Base-by-base conservation (phyloP, 2,797 vertebrate species). In the Urophycis tenuis region DNA sequence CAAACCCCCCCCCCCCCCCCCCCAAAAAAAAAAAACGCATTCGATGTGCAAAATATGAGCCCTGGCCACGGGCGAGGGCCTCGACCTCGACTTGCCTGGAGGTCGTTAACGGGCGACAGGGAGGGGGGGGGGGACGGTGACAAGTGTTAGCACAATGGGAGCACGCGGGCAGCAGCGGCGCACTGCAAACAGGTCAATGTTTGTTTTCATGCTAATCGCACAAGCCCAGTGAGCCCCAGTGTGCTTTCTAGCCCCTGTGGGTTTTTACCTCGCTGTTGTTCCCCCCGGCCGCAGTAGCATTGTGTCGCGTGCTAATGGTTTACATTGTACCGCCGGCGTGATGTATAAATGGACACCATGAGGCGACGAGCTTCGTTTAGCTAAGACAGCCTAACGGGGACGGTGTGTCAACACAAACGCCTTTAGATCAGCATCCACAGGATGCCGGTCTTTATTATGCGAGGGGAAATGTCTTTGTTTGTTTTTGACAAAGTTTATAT, bases 321-420 rank as follows among this genome's bases (percentile, higher is more conserved):
- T 79, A 71, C 81, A 86, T 87, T 88, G 85, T 87, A 81, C 75
- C 86, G 83, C 67, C 7, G 53, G 53, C 39, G 82, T 78, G 80
- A 49, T 75, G 80, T 85, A 85, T 86, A 75, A 91, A 89, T 88
- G 82, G 89, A 89, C 78, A 85, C 77, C 75, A 78, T 81, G 81
- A 83, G 71, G 85, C 75, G 76, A 75, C 81, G 82, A 79, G 85
- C 83, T 82, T 88, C 79, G 79, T 86, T 88, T 85, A 89, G 87
- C 85, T 87, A 87, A 91, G 87, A 29, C 85, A 77, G 74, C 81
- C 85, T 67, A 9, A 29, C 12, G 60, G 32, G 67, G 67, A 69
- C 64, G 19, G 69, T 80, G 74, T 41, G n/a, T n/a, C n/a, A 82
- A 87, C 74, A 76, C 82, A 84, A 85, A 88, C 83, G 77, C 79